Conservation (phyloP, 2,113 vertebrate species). For the Chauna torquata region DNA sequence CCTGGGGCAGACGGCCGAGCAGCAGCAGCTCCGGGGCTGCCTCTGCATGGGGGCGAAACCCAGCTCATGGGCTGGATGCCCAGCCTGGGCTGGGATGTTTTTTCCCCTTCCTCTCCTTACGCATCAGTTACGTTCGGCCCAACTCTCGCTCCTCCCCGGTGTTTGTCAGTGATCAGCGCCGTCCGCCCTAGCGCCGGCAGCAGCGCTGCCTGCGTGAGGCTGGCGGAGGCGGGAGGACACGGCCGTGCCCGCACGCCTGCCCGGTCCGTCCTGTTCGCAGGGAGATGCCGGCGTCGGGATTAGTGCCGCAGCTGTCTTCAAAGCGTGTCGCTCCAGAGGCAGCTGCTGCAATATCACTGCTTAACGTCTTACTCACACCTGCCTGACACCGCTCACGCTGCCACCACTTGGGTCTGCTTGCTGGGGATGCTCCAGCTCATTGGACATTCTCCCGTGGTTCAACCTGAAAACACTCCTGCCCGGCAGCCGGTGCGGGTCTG, state of each 20-base stretch:
- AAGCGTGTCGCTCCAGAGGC: accelerated
- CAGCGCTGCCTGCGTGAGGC: accelerated
- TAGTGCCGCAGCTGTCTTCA: accelerated
- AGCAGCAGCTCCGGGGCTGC: not conserved
- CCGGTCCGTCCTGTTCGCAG: not conserved
- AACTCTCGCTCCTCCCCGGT: accelerated
- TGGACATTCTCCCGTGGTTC: not conserved
- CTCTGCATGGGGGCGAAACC: not conserved
- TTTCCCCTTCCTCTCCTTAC: accelerated
- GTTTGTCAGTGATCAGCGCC: accelerated
- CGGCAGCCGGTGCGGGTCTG: accelerated
- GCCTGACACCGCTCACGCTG: not conserved
- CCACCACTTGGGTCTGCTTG: accelerated
- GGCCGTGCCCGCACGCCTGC: accelerated
- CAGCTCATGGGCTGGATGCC: accelerated
- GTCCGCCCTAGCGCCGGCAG: not conserved
- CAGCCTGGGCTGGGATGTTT: not conserved
- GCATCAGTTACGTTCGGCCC: accelerated
- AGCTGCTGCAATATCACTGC: accelerated
- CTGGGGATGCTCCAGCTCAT: not conserved
- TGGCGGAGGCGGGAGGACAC: accelerated
- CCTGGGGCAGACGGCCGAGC: too few species aligned
- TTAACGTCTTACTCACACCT: not conserved
- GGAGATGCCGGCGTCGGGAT: not conserved
- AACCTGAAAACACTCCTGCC: accelerated